Conservation (phyloP, 2,888 invertebrate species). For the Xestia c-nigrum region DNA sequence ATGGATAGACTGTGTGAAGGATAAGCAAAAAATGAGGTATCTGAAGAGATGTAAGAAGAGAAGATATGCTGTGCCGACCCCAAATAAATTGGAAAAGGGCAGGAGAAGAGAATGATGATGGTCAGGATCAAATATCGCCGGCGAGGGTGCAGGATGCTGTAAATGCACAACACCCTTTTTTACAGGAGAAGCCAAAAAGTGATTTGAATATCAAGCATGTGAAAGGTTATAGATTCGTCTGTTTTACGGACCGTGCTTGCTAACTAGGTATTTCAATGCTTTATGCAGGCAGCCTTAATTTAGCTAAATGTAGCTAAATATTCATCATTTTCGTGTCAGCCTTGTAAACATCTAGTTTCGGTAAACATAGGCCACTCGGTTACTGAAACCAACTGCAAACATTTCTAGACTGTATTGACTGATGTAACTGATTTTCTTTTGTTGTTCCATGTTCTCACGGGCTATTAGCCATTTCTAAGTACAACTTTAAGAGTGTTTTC, state of each 20-base stretch:
- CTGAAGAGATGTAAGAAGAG: too few species aligned
- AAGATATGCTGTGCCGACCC: too few species aligned
- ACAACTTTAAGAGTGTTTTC: neutral
- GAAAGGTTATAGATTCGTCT: too few species aligned
- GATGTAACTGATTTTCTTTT: neutral
- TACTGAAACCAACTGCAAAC: neutral
- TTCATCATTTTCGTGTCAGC: neutral
- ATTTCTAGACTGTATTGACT: slow-evolving; percentile 19
- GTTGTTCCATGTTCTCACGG: neutral
- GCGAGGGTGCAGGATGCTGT: neutral
- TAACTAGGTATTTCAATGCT: neutral
- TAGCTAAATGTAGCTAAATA: slow-evolving; percentile 19
- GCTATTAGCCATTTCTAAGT: slow-evolving; percentile 7
- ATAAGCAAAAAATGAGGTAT: too few species aligned
- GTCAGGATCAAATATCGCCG: neutral
- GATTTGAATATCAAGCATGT: neutral
- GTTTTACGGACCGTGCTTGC: neutral
- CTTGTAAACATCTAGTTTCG: slow-evolving; percentile 11
- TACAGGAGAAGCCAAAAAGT: neutral
- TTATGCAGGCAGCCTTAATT: neutral
- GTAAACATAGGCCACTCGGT: slow-evolving; percentile 7
- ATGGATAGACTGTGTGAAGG: too few species aligned
- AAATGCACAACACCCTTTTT: neutral
- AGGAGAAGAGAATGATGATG: too few species aligned
- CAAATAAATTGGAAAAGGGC: too few species aligned